A percentile compares a stretch with the other conserved stretches of the same genome.
Conservation (phyloP, 35 echinoderm and acorn worm species). For the Amphiura filiformis region DNA sequence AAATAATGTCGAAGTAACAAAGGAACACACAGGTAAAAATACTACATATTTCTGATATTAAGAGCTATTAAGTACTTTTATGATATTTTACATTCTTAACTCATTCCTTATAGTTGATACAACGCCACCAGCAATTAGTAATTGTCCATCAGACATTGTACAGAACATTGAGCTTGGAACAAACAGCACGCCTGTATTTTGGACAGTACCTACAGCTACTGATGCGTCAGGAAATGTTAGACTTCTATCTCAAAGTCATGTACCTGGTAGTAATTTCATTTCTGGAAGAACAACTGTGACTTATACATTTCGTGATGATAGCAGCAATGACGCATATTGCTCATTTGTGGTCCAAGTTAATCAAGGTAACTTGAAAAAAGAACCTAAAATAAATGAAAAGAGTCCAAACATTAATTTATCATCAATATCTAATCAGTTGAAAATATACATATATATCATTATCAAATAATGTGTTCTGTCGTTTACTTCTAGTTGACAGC, state of each 20-base stretch:
- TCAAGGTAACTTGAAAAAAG: no score
- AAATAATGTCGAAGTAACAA: no score
- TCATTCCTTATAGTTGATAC: constrained; percentile 9
- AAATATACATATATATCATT: background rate
- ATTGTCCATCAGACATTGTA: constrained; percentile 18
- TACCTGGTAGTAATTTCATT: constrained; percentile 53
- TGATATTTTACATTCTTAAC: no score
- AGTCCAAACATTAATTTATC: no score
- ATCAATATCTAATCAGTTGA: no score
- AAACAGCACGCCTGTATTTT: background rate
- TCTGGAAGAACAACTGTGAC: constrained; percentile 51
- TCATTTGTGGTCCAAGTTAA: no score
- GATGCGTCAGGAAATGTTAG: constrained; percentile 53
- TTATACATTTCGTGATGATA: constrained; percentile 57
- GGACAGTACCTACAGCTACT: constrained; percentile 58
- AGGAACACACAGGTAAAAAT: no score
- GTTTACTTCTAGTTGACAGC: background rate
- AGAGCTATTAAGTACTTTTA: no score
- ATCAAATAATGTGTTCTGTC: no score
- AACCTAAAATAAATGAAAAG: no score
- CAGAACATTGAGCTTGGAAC: background rate
- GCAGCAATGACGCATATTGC: constrained; percentile 55
- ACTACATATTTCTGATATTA: no score
- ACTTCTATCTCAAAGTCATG: constrained; percentile 4
- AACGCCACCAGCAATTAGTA: constrained; percentile 22